Conservation (phyloP, 2,888 invertebrate species). For the Geotrupes spiniger region DNA sequence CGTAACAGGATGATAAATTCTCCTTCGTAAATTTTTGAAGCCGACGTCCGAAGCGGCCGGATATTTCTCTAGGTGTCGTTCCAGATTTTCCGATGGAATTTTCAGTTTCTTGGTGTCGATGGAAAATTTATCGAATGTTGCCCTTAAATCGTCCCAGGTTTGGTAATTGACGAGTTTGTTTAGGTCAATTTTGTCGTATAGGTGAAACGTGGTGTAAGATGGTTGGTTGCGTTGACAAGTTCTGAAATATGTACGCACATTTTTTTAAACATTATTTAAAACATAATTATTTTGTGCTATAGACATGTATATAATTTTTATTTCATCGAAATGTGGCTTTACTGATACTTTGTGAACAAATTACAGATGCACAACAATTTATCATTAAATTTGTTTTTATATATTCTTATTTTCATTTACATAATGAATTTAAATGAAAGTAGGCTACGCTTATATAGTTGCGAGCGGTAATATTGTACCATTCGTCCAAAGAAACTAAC, state of each 20-base stretch:
- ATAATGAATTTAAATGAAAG: too few relatives aligned
- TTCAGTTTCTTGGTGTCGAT: slow-evolving; percentile 5
- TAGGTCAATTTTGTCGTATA: slow-evolving; percentile 13
- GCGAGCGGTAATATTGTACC: too few relatives aligned
- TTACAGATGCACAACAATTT: too few relatives aligned
- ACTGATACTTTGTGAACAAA: too few relatives aligned
- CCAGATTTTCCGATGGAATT: slow-evolving; percentile 9
- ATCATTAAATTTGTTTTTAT: too few relatives aligned
- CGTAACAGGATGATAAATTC: slow-evolving; percentile 12
- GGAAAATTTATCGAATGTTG: slow-evolving; percentile 3
- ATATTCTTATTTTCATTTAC: too few relatives aligned
- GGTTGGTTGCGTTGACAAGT: slow-evolving; percentile 17
- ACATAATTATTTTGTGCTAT: background rate
- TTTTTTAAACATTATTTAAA: background rate
- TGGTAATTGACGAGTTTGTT: slow-evolving; percentile 14
- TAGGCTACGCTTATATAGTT: too few relatives aligned
- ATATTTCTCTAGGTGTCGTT: slow-evolving; percentile 2
- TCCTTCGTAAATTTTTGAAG: slow-evolving; percentile 11
- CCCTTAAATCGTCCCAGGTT: slow-evolving; percentile 15
- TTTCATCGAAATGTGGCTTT: too few relatives aligned
- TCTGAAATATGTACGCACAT: slow-evolving; percentile 6
- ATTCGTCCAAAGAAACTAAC: too few relatives aligned
- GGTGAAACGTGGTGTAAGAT: slow-evolving; percentile 14
- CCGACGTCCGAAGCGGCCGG: slow-evolving; percentile 3
- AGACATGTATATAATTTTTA: background rate